Conservation (phyloP, 1,140 invertebrate species). For the Amphibalanus amphitrite region DNA sequence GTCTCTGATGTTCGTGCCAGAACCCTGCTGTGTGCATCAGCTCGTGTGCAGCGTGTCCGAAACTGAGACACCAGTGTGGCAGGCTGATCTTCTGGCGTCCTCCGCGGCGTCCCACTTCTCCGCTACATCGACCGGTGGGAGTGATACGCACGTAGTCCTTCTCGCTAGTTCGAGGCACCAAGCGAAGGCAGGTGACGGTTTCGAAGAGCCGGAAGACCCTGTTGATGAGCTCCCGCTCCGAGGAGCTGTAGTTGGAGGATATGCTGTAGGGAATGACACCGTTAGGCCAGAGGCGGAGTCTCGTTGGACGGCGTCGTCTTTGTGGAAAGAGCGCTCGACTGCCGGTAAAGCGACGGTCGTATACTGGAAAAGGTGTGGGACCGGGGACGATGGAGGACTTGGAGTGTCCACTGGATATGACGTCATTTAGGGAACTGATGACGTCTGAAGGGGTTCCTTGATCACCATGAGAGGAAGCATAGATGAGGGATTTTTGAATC, state of each 20-base stretch:
- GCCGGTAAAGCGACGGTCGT: no score
- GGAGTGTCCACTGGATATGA: no score
- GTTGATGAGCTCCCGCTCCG: not conserved
- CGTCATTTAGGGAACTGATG: no score
- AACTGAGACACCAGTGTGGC: not conserved
- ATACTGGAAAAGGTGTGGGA: no score
- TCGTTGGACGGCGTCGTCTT: no score
- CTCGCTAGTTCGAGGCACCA: not conserved
- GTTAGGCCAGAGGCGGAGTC: not conserved
- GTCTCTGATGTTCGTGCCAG: conserved; percentile 30
- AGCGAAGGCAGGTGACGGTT: not conserved
- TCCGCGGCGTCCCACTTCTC: not conserved
- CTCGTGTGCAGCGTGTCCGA: conserved; percentile 20
- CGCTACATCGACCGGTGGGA: not conserved
- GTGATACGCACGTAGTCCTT: not conserved
- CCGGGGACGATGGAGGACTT: no score
- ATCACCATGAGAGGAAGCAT: no score
- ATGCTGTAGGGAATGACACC: not conserved
- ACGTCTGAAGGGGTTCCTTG: no score
- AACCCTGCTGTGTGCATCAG: conserved; percentile 28
- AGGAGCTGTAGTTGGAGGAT: not conserved
- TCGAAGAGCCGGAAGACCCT: not conserved
- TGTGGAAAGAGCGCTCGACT: no score
- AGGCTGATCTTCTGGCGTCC: not conserved
- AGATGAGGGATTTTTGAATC: no score